Evolutionary conservation across 1,140 invertebrate genomes (phyloP).

Genomic region (Drosophila sturtevanti): DNA sequence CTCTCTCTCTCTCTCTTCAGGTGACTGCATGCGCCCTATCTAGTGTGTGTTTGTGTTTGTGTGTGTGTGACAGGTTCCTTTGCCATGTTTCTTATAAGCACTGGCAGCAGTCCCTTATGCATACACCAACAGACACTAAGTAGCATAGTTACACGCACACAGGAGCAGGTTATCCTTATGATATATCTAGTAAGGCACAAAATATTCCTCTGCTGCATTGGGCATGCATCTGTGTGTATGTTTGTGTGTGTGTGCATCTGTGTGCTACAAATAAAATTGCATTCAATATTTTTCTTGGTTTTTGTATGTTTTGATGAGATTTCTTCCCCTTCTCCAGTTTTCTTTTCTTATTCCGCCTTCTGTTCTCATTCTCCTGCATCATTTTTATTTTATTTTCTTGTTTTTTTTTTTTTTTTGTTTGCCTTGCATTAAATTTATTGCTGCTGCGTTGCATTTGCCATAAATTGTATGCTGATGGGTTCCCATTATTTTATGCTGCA

Average conservation of each 20-base stretch:
- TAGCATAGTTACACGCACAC: conserved; percentile 66
- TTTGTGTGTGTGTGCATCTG: background rate
- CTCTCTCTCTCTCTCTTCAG: background rate
- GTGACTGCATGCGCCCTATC: background rate
- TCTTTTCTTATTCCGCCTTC: background rate
- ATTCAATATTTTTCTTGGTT: conserved; percentile 72
- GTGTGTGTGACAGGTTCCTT: conserved; percentile 28
- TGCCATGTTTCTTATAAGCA: conserved; percentile 31
- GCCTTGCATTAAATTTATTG: conserved; percentile 67
- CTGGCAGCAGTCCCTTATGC: conserved; percentile 33
- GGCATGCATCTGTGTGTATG: background rate
- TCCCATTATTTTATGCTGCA: conserved; percentile 50
- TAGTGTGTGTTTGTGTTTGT: conserved; percentile 7
- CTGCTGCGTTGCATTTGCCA: conserved; percentile 51
- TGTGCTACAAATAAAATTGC: conserved; percentile 75
- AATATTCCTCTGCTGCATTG: conserved; percentile 37
- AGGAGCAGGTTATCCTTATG: conserved; percentile 35
- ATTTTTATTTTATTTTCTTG: conserved; percentile 61
- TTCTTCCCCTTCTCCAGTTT: conserved; percentile 34
- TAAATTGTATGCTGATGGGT: conserved; percentile 47
- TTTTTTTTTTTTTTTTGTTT: conserved; percentile 72
- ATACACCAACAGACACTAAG: conserved; percentile 71
- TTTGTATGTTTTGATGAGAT: conserved; percentile 66
- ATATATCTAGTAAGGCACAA: conserved; percentile 51
- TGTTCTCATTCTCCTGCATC: conserved; percentile 15